These are phyloP conservation scores for Aphelinus atriplicis DNA, from an alignment of 1,140 invertebrate species.

Conservation along the genomic window DNA sequence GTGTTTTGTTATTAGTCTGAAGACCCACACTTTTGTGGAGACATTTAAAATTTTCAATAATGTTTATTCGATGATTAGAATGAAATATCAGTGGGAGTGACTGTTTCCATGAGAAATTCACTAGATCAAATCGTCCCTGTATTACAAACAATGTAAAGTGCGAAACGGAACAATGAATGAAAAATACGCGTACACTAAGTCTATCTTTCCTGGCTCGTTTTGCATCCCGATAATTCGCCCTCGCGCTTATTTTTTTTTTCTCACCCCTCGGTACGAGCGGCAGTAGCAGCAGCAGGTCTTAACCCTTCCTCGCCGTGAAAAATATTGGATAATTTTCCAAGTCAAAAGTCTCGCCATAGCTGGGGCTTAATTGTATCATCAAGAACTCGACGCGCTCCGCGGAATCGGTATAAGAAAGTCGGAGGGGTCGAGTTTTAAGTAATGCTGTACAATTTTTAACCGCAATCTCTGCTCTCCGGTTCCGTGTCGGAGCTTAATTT, in stretches of 20 bases:
- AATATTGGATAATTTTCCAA: conserved; percentile 66
- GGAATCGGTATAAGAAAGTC: conserved; percentile 45
- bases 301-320: conserved; percentile 56
- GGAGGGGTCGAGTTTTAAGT: conserved; percentile 53
- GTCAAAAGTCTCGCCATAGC: conserved; percentile 56
- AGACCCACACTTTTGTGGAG: too few relatives aligned
- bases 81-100: too few relatives aligned
- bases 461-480: conserved; percentile 53
- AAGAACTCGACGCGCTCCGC: conserved; percentile 51
- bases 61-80: too few relatives aligned
- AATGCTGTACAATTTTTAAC: conserved; percentile 66
- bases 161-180: neutral
- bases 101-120: too few relatives aligned
- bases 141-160: conserved; percentile 5
- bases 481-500: conserved; percentile 28
- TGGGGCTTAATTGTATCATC: conserved; percentile 67
- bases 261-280: neutral
- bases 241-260: conserved; percentile 24
- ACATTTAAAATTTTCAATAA: too few relatives aligned
- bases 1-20: too few relatives aligned
- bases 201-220: too few relatives aligned
- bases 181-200: neutral
- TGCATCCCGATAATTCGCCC: neutral
- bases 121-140: neutral
- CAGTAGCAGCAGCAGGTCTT: conserved; percentile 46